Conservation (phyloP, 2,888 invertebrate genomes). For the Tubiluchus corallicola region DNA sequence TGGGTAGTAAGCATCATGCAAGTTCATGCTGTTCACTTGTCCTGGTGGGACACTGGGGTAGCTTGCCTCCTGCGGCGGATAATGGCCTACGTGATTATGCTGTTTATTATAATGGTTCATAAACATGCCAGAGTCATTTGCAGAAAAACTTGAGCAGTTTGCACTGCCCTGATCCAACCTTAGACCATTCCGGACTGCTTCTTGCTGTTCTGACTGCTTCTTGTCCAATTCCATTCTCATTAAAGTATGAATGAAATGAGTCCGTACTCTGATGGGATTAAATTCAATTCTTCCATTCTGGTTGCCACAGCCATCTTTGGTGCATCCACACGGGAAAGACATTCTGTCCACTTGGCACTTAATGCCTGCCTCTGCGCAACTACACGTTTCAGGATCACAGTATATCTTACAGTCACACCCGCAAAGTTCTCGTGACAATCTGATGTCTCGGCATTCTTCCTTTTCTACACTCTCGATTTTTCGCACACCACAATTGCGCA, state of each 20-base stretch:
- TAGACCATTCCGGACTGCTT: background rate
- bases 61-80: slow-evolving; percentile 14
- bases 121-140: too few relatives aligned
- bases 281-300: slow-evolving; percentile 83
- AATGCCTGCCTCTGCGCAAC: slow-evolving; percentile 81
- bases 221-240: slow-evolving; percentile 44
- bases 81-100: slow-evolving; percentile 28
- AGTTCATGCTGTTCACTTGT: background rate
- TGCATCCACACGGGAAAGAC: slow-evolving; percentile 88
- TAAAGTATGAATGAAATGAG: slow-evolving; percentile 88
- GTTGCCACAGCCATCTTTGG: slow-evolving; percentile 80
- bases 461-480: slow-evolving; percentile 49
- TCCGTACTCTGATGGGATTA: slow-evolving; percentile 80
- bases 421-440: slow-evolving; percentile 18
- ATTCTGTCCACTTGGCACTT: slow-evolving; percentile 93
- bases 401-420: slow-evolving; percentile 35
- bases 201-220: slow-evolving; percentile 5
- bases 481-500: slow-evolving; percentile 77
- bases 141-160: slow-evolving; percentile 2
- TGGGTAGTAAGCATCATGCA: background rate
- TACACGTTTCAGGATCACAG: slow-evolving; percentile 87
- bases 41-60: slow-evolving; percentile 11
- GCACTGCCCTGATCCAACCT: background rate
- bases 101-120: slow-evolving; percentile 57
- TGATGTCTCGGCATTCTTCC: background rate